These are phyloP conservation scores for Malurus leucopterus DNA, from an alignment of 2,797 vertebrate species.

Conservation along the genomic window DNA sequence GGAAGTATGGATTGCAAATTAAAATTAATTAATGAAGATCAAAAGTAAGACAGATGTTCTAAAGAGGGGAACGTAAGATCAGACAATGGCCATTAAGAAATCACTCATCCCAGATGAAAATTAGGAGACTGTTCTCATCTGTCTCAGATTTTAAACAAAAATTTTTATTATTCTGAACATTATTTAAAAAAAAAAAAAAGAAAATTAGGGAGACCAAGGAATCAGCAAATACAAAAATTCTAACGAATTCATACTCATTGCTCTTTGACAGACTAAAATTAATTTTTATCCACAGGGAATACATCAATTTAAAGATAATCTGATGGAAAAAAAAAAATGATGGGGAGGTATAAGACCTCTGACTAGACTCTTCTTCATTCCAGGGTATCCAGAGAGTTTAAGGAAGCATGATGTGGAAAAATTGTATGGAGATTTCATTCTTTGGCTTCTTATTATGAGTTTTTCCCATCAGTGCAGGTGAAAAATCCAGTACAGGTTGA, in stretches of 20 bases:
- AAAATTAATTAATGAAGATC: neutral
- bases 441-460: neutral
- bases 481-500: neutral
- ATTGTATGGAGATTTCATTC: neutral
- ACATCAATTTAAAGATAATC: constrained; percentile 10
- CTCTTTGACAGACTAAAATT: neutral
- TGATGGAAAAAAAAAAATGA: neutral
- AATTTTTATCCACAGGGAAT: neutral
- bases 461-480: neutral
- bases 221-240: neutral
- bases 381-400: neutral
- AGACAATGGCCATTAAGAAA: neutral
- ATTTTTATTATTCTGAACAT: neutral
- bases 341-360: neutral
- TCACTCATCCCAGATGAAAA: neutral
- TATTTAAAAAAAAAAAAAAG: neutral
- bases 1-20: neutral
- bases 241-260: neutral
- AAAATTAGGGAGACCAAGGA: neutral
- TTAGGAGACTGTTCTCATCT: neutral
- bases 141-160: neutral
- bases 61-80: neutral
- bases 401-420: neutral
- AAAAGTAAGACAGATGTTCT: neutral
- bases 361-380: neutral